These are phyloP conservation scores for Bradypodion ventrale DNA, from an alignment of 2,797 vertebrate genomes.

Conservation along the genomic window DNA sequence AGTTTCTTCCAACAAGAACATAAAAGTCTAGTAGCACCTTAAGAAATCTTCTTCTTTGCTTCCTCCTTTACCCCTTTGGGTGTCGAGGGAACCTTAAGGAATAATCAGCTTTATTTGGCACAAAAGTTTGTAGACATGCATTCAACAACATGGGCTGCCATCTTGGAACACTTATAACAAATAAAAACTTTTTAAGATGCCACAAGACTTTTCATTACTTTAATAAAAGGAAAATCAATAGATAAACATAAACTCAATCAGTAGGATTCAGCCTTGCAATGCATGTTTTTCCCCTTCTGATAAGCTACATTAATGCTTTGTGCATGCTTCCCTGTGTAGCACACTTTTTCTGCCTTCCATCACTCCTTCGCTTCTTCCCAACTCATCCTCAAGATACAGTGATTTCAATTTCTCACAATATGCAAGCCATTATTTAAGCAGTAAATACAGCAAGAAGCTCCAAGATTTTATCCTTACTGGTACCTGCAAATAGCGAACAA, in stretches of 20 bases:
- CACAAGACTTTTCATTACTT: neutral
- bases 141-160: no score
- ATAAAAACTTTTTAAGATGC: no score
- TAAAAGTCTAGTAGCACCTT: no score
- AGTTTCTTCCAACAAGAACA: no score
- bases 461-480: accelerated
- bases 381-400: neutral
- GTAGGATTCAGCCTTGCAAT: neutral
- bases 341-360: neutral
- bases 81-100: no score
- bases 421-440: neutral
- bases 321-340: neutral
- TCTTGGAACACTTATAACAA: no score
- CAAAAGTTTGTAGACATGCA: no score
- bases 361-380: no score
- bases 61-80: no score
- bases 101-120: no score
- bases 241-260: neutral
- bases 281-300: neutral
- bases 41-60: no score
- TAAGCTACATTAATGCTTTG: neutral
- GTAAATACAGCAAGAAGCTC: neutral
- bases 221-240: neutral
- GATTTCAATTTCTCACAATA: neutral
- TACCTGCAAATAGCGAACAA: constrained; percentile 80